Evolutionary conservation across 2,888 invertebrate species (phyloP).

Genomic region (Pristionchus exspectatus): DNA sequence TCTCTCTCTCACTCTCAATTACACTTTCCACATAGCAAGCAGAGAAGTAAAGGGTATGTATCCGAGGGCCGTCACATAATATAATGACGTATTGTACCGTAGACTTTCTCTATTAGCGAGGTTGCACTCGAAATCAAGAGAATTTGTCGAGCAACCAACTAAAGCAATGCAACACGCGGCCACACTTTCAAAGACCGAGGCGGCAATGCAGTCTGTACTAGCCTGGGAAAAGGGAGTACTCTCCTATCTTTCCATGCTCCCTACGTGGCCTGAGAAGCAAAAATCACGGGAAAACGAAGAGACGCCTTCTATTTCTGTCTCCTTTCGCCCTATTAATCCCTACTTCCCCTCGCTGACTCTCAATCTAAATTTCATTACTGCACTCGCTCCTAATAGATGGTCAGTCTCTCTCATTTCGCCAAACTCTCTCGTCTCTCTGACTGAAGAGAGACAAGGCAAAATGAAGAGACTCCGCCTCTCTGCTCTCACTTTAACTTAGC

Average conservation of each 20-base stretch:
- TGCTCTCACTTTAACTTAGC: neutral
- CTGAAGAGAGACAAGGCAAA: neutral
- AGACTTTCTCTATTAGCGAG: neutral
- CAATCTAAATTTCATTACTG: slow-evolving; percentile 43
- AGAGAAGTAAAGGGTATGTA: no score
- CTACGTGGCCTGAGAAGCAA: neutral
- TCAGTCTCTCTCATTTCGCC: neutral
- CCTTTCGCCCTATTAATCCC: slow-evolving; percentile 7
- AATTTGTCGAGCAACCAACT: neutral
- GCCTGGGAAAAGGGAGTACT: neutral
- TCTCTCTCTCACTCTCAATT: neutral
- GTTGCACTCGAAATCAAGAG: neutral
- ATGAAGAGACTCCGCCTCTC: neutral
- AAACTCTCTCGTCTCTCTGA: neutral
- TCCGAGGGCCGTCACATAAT: neutral
- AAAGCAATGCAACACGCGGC: neutral
- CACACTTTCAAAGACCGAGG: neutral
- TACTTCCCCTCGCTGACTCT: slow-evolving; percentile 27
- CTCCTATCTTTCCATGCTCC: neutral
- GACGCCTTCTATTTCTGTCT: neutral
- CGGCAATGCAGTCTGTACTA: neutral
- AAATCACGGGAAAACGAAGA: neutral
- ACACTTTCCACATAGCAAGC: neutral
- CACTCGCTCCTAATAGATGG: slow-evolving; percentile 4
- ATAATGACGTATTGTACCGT: neutral